Conservation (phyloP, 2,113 vertebrate genomes). For the Chlorocebus sabaeus region DNA sequence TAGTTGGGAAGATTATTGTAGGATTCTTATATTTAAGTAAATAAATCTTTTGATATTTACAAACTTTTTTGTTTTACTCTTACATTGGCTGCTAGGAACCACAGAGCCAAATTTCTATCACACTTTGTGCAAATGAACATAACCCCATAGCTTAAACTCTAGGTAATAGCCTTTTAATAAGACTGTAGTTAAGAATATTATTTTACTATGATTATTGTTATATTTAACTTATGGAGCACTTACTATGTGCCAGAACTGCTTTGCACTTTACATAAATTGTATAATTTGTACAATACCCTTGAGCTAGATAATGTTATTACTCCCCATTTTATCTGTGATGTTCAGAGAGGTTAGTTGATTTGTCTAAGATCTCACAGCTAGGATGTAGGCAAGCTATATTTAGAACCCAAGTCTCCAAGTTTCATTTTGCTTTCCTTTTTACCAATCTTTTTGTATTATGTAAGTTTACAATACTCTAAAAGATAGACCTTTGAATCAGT, state of each 20-base stretch:
- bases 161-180: background rate
- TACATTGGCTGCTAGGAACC: background rate
- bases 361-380: background rate
- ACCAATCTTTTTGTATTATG: background rate
- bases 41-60: background rate
- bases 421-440: background rate
- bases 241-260: background rate
- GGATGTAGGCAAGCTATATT: background rate
- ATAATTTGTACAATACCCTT: background rate
- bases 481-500: background rate
- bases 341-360: background rate
- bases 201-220: background rate
- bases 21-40: background rate
- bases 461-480: background rate
- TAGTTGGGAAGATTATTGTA: background rate
- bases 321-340: background rate
- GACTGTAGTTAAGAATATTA: background rate
- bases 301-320: too few relatives aligned
- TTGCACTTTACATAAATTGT: too few relatives aligned
- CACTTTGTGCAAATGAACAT: background rate
- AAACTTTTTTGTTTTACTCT: background rate
- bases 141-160: background rate
- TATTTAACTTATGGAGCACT: background rate
- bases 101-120: background rate
- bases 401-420: background rate